Evolutionary conservation across 1,140 invertebrate genomes (phyloP).

Genomic region (Ylistrum balloti): DNA sequence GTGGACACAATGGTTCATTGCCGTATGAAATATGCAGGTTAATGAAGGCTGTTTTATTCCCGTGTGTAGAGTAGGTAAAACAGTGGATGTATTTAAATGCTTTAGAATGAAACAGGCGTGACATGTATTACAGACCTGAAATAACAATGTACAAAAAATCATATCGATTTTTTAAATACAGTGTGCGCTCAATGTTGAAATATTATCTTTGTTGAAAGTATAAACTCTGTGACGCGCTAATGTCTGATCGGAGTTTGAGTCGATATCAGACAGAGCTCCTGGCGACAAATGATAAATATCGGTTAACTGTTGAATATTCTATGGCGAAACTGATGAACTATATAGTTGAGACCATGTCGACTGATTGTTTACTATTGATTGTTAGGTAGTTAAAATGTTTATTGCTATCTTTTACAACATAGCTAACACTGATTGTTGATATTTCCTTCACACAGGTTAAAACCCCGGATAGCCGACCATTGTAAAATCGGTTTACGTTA

Average conservation of each 20-base stretch:
- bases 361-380: not conserved
- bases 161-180: not conserved
- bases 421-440: not conserved
- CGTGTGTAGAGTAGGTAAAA: not conserved
- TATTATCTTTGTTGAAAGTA: not conserved
- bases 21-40: not conserved
- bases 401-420: not conserved
- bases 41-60: not conserved
- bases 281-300: not conserved
- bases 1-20: not conserved
- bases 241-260: not conserved
- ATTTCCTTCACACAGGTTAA: not conserved
- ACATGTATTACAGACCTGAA: not conserved
- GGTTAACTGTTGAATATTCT: not conserved
- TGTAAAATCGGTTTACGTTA: slow-evolving; percentile 14
- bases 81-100: not conserved
- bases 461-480: not conserved
- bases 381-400: not conserved
- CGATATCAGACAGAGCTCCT: too few relatives aligned
- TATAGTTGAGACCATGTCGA: not conserved
- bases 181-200: not conserved
- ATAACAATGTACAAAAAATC: not conserved
- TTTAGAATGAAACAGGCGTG: not conserved
- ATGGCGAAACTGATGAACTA: not conserved
- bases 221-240: not conserved